A percentile compares a stretch with the other conserved stretches of the same genome.
These are phyloP conservation scores for Macrophya annulata DNA, from an alignment of 2,888 invertebrate species.

Conservation along the genomic window DNA sequence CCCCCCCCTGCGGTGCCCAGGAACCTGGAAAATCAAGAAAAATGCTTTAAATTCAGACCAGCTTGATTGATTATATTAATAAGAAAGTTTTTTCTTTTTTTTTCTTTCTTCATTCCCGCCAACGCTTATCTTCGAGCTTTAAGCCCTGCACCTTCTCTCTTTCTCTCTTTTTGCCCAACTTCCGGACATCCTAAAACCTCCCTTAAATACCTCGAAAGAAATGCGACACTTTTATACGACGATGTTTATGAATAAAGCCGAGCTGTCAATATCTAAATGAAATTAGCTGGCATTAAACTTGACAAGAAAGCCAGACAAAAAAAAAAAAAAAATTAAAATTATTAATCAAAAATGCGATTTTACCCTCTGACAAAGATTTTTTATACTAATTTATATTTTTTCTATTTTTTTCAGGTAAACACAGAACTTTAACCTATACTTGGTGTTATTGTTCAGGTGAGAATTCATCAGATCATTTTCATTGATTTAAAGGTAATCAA, in stretches of 20 bases:
- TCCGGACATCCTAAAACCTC: conserved; percentile 19
- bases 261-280: conserved; percentile 28
- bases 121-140: conserved; percentile 39
- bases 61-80: conserved; percentile 75
- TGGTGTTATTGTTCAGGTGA: background rate
- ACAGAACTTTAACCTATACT: background rate
- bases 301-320: background rate
- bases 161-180: background rate
- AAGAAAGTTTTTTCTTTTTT: conserved; percentile 71
- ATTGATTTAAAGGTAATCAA: conserved; percentile 10
- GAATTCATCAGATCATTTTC: background rate
- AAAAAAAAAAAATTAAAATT: too few relatives aligned
- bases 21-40: conserved; percentile 63
- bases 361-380: background rate
- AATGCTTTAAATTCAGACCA: conserved; percentile 69
- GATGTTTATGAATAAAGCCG: conserved; percentile 29
- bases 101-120: conserved; percentile 57
- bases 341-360: background rate
- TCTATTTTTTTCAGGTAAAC: conserved; percentile 29
- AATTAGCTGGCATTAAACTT: conserved; percentile 30
- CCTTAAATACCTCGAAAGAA: background rate
- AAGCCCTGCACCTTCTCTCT: conserved; percentile 63
- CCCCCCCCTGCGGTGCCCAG: conserved; percentile 55
- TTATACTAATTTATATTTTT: background rate
- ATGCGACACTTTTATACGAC: background rate